Base-by-base conservation (phyloP, 2,797 vertebrate species). In the Parauchenoglanis ngamensis region DNA sequence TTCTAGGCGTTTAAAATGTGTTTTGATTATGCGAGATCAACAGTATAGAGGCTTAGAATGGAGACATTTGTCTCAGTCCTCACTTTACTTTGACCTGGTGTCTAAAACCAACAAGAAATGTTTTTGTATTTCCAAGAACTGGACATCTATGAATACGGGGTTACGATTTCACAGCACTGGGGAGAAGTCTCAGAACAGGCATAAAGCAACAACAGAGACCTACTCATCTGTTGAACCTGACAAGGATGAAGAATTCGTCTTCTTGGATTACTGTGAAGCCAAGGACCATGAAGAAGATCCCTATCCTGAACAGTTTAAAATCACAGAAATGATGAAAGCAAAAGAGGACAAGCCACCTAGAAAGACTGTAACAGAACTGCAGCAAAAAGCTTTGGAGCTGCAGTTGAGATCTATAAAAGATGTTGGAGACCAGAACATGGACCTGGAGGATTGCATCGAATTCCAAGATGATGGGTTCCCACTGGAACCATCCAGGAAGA, bases 161-260 rank as follows among this genome's bases (percentile, higher is more conserved):
- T 31, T 80, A 59, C 40, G 90, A 79, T 87, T 75, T 54, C 90
- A 92, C 86, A 90, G 88, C 85, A 85, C 61, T 78, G 72, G 77
- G 21, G 80, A 49, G 49, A 72, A 65, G 56, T 23, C 80, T 19
- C 7, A 61, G 23, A 23, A n/a, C 44, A 12, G 23, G 13, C 70
- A 23, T 56, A 28, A 70, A 72, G 19, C 15, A 15, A 4, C 6
- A 28, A 15, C 86, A 70, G 57, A 87, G 25, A 54, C 19, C 3
- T 88, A 86, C 81, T 57, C 90, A 3, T 78, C 88, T 4, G 93
- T 95, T 19, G 94, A 95, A 35, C 94, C 93, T 54, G 75, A 89
- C 15, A 90, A 86, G 83, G 90, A 95, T 77, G 96, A 96, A 68
- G 65, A 92, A 84, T 95, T 96, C 87, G 90, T 94, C 63, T 95